Conservation (phyloP, 2,888 invertebrate genomes). For the Dermolepida albohirtum region DNA sequence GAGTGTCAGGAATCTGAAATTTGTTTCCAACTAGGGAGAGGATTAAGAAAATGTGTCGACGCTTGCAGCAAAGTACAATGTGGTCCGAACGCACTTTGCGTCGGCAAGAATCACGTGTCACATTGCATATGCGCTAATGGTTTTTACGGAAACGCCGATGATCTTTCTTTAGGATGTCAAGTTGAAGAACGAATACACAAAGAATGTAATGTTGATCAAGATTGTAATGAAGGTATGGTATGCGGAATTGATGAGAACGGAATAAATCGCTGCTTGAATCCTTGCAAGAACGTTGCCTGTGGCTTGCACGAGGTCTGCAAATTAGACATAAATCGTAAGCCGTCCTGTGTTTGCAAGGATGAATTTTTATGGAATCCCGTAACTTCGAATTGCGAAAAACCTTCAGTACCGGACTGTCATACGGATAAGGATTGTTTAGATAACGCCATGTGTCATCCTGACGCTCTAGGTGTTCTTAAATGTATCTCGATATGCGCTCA, state of each 20-base stretch:
- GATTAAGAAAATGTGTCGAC: slow-evolving; percentile 84
- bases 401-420: slow-evolving; percentile 85
- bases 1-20: slow-evolving; percentile 88
- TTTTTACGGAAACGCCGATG: slow-evolving; percentile 84
- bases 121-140: slow-evolving; percentile 89
- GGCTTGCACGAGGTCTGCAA: slow-evolving; percentile 85
- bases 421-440: slow-evolving; percentile 77
- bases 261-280: slow-evolving; percentile 77
- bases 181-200: slow-evolving; percentile 72
- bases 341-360: slow-evolving; percentile 83
- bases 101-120: slow-evolving; percentile 85
- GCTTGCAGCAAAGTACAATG: slow-evolving; percentile 90
- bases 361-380: slow-evolving; percentile 88
- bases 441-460: slow-evolving; percentile 81
- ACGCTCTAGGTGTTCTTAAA: slow-evolving; percentile 86
- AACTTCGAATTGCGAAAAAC: slow-evolving; percentile 84
- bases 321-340: slow-evolving; percentile 74
- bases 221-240: slow-evolving; percentile 78
- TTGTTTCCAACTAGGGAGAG: slow-evolving; percentile 86
- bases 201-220: slow-evolving; percentile 76
- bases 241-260: slow-evolving; percentile 77
- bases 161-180: slow-evolving; percentile 83
- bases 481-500: slow-evolving; percentile 82
- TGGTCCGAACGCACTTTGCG: slow-evolving; percentile 90
- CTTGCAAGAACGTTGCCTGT: slow-evolving; percentile 85